Percentiles rank a stretch among this genome's conserved stretches.
These are phyloP conservation scores for Balearica regulorum DNA, from an alignment of 2,797 vertebrate species.

Conservation along the genomic window DNA sequence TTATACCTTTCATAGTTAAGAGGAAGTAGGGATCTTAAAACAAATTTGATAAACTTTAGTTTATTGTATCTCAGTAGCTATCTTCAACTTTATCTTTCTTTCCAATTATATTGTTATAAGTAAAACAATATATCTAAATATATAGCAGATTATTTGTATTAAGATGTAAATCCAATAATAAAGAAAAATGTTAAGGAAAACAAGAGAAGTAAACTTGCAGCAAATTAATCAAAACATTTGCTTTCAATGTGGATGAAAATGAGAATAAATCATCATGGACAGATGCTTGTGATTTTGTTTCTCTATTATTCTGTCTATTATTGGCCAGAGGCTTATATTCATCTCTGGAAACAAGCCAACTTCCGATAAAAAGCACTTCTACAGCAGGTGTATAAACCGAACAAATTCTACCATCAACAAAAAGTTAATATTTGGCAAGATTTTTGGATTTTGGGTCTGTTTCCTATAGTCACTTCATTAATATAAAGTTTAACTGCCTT, in stretches of 20 bases:
- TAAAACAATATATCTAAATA: background rate
- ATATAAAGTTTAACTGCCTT: conserved; percentile 26
- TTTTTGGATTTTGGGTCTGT: conserved; percentile 3
- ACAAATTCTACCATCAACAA: conserved; percentile 24
- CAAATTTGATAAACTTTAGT: background rate
- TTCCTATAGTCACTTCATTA: conserved; percentile 36
- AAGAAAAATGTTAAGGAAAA: conserved; percentile 48
- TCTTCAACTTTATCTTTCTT: conserved; percentile 4
- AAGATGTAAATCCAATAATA: conserved; percentile 27
- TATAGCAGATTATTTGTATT: background rate
- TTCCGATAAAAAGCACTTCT: background rate
- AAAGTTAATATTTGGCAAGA: conserved; percentile 22
- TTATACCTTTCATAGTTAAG: background rate
- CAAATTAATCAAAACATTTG: conserved; percentile 46
- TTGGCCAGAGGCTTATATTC: conserved; percentile 10
- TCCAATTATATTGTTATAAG: background rate
- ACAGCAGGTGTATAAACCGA: conserved; percentile 58
- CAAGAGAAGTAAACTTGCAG: conserved; percentile 25
- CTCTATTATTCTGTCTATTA: conserved; percentile 1
- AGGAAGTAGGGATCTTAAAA: background rate
- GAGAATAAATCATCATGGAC: background rate
- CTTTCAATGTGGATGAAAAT: conserved; percentile 20
- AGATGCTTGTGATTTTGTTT: conserved; percentile 39
- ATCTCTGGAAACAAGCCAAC: background rate
- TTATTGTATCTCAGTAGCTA: background rate